Evolutionary conservation across 92 coral and sea anemone species (phyloP).

Genomic region (Parazoanthus atlanticus): DNA sequence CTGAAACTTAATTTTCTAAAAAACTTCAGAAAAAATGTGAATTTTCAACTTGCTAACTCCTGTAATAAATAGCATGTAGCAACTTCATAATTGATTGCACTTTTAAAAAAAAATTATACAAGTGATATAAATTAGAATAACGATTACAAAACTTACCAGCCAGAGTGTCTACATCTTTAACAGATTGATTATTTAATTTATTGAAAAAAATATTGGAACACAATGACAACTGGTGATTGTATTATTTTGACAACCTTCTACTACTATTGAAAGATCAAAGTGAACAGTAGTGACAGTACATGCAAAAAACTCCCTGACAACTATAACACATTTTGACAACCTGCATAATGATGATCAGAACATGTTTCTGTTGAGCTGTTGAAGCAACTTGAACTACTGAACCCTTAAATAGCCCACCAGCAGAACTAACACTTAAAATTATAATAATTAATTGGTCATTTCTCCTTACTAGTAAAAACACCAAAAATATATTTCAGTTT

Average conservation of each 20-base stretch:
- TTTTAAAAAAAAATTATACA: too few species aligned
- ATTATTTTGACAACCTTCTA: not conserved
- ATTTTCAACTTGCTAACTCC: too few species aligned
- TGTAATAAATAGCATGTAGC: not conserved
- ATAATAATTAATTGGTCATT: not conserved
- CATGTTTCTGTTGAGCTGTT: not conserved
- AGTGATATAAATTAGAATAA: too few species aligned
- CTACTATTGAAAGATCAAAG: not conserved
- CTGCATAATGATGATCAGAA: not conserved
- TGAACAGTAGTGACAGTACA: not conserved
- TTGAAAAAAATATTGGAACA: not conserved
- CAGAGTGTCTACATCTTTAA: too few species aligned
- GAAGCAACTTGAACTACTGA: not conserved
- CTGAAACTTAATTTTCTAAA: not conserved
- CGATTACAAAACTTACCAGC: too few species aligned
- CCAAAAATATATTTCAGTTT: not conserved
- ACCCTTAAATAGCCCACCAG: not conserved
- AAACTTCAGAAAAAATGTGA: too few species aligned
- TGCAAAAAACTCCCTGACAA: not conserved
- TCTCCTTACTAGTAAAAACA: not conserved
- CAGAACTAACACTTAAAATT: not conserved
- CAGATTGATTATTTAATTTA: not conserved
- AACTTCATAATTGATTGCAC: not conserved
- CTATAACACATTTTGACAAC: not conserved
- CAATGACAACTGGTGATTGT: not conserved